A percentile compares a stretch with the other conserved stretches of the same genome.
Evolutionary conservation across 2,113 vertebrate genomes (phyloP).

Genomic region (Beaufortia kweichowensis): DNA sequence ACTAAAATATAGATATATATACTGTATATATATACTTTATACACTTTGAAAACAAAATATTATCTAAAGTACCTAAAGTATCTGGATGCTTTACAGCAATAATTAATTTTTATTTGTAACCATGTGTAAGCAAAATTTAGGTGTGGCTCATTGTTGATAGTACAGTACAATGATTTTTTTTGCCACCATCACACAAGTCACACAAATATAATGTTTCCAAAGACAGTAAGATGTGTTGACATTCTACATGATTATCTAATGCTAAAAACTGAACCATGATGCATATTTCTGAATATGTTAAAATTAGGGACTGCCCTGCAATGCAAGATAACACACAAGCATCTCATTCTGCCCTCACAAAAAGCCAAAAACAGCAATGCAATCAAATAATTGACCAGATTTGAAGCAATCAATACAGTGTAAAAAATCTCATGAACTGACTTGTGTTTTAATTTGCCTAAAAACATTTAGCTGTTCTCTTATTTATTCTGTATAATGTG

Average conservation of each 20-base stretch:
- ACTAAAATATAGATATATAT: slow-evolving; percentile 50
- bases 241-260: slow-evolving; percentile 27
- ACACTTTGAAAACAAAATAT: slow-evolving; percentile 45
- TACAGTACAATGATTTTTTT: slow-evolving; percentile 12
- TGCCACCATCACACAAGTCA: background rate
- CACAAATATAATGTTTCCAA: background rate
- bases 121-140: background rate
- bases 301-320: background rate
- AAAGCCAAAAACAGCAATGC: slow-evolving; percentile 2
- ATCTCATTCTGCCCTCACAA: background rate
- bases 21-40: slow-evolving; percentile 40
- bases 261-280: background rate
- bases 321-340: background rate
- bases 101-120: background rate
- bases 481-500: background rate
- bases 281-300: background rate
- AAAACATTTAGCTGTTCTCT: background rate
- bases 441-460: background rate
- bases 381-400: slow-evolving; percentile 1
- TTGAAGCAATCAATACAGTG: background rate
- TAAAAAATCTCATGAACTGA: background rate
- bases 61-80: slow-evolving; percentile 31
- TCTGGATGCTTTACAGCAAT: slow-evolving; percentile 22
- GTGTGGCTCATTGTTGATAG: slow-evolving; percentile 15
- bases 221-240: background rate